Evolutionary conservation across 2,888 invertebrate species (phyloP).

Genomic region (Electrophaes corylata): DNA sequence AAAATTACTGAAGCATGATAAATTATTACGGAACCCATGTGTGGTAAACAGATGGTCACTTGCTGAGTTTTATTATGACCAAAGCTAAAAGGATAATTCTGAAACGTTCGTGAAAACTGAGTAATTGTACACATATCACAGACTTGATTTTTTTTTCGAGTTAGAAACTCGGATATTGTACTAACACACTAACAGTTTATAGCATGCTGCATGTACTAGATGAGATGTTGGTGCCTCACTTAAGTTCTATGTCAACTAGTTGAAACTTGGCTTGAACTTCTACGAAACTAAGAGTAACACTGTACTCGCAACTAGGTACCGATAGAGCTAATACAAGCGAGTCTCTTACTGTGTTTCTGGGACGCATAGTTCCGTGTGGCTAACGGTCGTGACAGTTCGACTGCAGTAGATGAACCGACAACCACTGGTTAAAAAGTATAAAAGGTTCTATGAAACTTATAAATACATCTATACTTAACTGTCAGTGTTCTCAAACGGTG

Average conservation of each 20-base stretch:
- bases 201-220: too few relatives aligned
- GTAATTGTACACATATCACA: background rate
- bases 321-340: background rate
- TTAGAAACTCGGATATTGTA: too few relatives aligned
- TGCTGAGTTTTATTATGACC: too few relatives aligned
- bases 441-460: too few relatives aligned
- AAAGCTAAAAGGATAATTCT: background rate
- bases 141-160: too few relatives aligned
- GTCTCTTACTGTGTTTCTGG: conserved; percentile 42
- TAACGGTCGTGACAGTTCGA: conserved; percentile 69
- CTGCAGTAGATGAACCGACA: conserved; percentile 35
- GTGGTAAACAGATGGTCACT: background rate
- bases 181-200: too few relatives aligned
- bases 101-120: background rate
- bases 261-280: background rate
- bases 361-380: conserved; percentile 55
- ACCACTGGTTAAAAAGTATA: conserved; percentile 29
- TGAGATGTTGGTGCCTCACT: background rate
- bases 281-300: background rate
- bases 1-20: background rate
- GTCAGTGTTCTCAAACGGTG: too few relatives aligned
- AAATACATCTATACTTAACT: too few relatives aligned
- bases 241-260: background rate
- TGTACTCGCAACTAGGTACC: background rate
- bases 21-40: background rate